These are phyloP conservation scores for Oasisia sp. DNA, from an alignment of 2,888 invertebrate genomes.

Conservation along the genomic window DNA sequence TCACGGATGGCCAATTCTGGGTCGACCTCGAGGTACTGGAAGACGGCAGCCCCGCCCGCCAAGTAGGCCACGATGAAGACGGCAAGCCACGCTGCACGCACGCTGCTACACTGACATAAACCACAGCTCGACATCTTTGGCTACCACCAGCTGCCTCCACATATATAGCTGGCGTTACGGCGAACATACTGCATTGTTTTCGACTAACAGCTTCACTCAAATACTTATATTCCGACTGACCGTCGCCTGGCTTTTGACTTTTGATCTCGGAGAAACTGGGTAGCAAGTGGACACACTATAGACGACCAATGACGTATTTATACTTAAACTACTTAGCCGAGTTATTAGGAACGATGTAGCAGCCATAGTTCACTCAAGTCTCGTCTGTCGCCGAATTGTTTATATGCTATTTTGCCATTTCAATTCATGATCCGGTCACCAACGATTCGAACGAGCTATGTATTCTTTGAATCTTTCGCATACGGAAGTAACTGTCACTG, in stretches of 20 bases:
- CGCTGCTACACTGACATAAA: conserved; percentile 63
- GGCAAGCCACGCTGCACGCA: conserved; percentile 67
- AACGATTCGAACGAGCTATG: too few relatives aligned
- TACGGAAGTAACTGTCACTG: too few relatives aligned
- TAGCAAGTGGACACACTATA: not conserved
- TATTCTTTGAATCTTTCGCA: too few relatives aligned
- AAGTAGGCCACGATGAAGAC: conserved; percentile 74
- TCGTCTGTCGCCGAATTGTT: too few relatives aligned
- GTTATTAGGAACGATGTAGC: too few relatives aligned
- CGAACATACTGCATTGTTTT: not conserved
- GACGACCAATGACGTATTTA: not conserved
- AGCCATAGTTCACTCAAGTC: too few relatives aligned
- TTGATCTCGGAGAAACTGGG: not conserved
- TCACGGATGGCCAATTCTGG: conserved; percentile 69
- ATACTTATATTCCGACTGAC: not conserved
- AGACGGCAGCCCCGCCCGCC: conserved; percentile 75
- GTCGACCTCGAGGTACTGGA: conserved; percentile 74
- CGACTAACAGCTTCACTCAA: not conserved
- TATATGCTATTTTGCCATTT: too few relatives aligned
- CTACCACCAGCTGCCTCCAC: not conserved
- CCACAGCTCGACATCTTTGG: not conserved
- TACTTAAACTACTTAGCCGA: not conserved
- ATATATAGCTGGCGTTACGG: not conserved
- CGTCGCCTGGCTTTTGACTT: not conserved
- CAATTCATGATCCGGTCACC: too few relatives aligned